Evolutionary conservation across 2,113 vertebrate genomes (phyloP).

Genomic region (Neoarius graeffei): DNA sequence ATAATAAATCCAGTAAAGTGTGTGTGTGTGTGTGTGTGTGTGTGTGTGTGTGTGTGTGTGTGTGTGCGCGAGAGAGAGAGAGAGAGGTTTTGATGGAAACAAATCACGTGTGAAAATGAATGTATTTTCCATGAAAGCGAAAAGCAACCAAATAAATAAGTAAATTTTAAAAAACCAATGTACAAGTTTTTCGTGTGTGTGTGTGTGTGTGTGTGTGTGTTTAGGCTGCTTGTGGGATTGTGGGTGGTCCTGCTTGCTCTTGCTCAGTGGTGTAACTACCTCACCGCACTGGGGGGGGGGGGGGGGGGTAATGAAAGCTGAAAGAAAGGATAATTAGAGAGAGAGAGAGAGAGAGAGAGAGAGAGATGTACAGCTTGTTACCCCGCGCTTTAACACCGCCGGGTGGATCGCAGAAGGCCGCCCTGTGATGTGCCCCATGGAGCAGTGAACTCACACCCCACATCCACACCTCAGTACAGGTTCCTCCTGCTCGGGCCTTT

Average conservation of each 20-base stretch:
- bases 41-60: too few relatives aligned
- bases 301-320: constrained; percentile 34
- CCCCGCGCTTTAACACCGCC: constrained; percentile 53
- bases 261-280: constrained; percentile 52
- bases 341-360: too few relatives aligned
- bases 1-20: too few relatives aligned
- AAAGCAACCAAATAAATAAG: too few relatives aligned
- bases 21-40: too few relatives aligned
- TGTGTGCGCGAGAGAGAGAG: too few relatives aligned
- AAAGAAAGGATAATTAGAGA: constrained; percentile 49
- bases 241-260: constrained; percentile 66
- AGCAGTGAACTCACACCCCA: constrained; percentile 22
- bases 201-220: too few relatives aligned
- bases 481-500: neutral
- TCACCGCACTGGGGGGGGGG: constrained; percentile 33
- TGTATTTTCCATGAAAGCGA: too few relatives aligned
- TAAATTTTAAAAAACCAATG: too few relatives aligned
- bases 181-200: neutral
- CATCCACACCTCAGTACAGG: neutral
- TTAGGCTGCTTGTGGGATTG: neutral
- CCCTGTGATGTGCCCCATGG: constrained; percentile 31
- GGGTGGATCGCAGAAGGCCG: constrained; percentile 48
- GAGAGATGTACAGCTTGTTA: constrained; percentile 36
- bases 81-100: too few relatives aligned
- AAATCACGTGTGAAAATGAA: too few relatives aligned